phyloP scores from a whole-genome alignment of 2,888 invertebrate genomes.

The Cryptus armator region DNA sequence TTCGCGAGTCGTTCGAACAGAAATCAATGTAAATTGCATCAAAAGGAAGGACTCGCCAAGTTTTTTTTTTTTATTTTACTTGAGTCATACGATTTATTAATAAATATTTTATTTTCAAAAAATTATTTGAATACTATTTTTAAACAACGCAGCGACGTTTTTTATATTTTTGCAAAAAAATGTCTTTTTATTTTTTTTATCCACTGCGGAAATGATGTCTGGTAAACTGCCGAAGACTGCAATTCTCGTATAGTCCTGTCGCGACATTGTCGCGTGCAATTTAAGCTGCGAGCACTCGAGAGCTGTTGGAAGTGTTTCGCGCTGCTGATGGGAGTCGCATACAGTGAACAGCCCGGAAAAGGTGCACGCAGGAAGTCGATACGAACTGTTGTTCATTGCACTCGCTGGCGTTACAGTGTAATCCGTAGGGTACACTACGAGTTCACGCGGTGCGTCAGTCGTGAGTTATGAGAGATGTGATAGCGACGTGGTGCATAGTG shows the following conservation, averaged over 20 bases:
- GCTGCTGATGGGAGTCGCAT: not conserved
- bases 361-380: slow-evolving; percentile 44
- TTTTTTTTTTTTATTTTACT: too few species aligned
- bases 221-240: not conserved
- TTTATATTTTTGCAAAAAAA: too few species aligned
- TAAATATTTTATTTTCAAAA: too few species aligned
- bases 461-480: slow-evolving; percentile 4
- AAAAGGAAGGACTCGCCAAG: too few species aligned
- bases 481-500: not conserved
- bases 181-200: not conserved
- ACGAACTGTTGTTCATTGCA: not conserved
- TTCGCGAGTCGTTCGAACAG: too few species aligned
- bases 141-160: too few species aligned
- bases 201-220: not conserved
- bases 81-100: too few species aligned
- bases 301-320: not conserved
- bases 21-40: too few species aligned
- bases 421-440: not conserved
- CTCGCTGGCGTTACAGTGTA: slow-evolving; percentile 7
- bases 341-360: slow-evolving; percentile 37
- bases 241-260: not conserved
- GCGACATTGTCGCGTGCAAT: not conserved
- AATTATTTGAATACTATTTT: too few species aligned
- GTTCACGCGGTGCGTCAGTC: not conserved
- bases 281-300: not conserved